Conservation (phyloP, 2,797 vertebrate genomes). For the Peromyscus eremicus region DNA sequence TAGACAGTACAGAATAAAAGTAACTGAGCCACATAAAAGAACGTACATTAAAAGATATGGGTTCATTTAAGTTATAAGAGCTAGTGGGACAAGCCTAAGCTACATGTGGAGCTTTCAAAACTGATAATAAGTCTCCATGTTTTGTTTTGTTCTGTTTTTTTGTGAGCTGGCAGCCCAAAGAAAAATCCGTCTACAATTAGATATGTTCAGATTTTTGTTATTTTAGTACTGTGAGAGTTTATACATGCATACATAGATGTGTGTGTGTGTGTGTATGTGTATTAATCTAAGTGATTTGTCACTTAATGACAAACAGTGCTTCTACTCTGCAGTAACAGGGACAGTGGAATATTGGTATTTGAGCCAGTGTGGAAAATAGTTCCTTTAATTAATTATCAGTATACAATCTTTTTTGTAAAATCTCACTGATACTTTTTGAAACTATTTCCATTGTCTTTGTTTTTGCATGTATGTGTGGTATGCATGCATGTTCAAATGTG, state of each 20-base stretch:
- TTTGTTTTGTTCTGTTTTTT: not conserved
- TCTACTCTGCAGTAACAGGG: not conserved
- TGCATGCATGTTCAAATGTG: not conserved
- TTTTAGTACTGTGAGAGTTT: not conserved
- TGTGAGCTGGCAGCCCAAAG: not conserved
- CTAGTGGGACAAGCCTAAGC: not conserved
- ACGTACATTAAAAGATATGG: not conserved
- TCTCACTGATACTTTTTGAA: not conserved
- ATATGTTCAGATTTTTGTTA: not conserved
- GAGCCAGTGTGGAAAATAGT: not conserved
- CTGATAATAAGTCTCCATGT: not conserved
- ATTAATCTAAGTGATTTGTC: conserved; percentile 15
- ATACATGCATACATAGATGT: not conserved
- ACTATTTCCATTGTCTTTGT: not conserved
- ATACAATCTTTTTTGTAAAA: not conserved
- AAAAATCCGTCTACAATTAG: not conserved
- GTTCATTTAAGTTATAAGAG: not conserved
- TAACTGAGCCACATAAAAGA: not conserved
- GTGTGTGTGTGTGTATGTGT: not conserved
- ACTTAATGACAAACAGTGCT: conserved; percentile 2
- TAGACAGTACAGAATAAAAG: not conserved
- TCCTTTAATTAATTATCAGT: conserved; percentile 26
- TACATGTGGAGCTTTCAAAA: not conserved
- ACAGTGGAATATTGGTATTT: not conserved
- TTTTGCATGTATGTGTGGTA: not conserved